These are phyloP conservation scores for Stomatorhinus walkeri DNA, from an alignment of 2,797 vertebrate genomes.

Conservation along the genomic window DNA sequence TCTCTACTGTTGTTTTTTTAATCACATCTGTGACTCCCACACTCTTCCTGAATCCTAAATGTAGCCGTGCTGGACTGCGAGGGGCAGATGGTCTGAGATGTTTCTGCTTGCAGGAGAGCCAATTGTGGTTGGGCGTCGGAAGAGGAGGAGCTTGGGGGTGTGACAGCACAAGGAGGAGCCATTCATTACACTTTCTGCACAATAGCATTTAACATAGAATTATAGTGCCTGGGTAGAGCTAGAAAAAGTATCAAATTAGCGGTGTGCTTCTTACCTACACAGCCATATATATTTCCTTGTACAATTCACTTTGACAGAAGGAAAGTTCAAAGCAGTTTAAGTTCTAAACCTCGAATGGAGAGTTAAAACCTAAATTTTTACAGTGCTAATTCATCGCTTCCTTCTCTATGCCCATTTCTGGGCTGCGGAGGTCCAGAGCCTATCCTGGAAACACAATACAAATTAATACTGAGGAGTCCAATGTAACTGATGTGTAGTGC, in stretches of 20 bases:
- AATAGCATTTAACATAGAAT: slow-evolving; percentile 1
- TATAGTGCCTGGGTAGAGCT: neutral
- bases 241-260: neutral
- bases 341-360: neutral
- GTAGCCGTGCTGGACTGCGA: neutral
- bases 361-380: neutral
- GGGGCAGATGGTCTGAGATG: neutral
- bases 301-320: slow-evolving; percentile 14
- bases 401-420: neutral
- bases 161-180: slow-evolving; percentile 34
- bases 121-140: slow-evolving; percentile 46
- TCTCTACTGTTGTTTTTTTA: neutral
- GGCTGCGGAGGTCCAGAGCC: neutral
- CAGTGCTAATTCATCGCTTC: neutral
- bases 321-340: neutral
- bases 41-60: neutral
- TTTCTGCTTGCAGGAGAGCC: slow-evolving; percentile 55
- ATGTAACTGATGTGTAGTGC: neutral
- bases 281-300: neutral
- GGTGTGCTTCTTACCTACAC: neutral
- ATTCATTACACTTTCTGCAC: slow-evolving; percentile 1
- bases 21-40: neutral
- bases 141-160: slow-evolving; percentile 54
- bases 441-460: neutral
- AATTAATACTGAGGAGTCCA: neutral